Evolutionary conservation across 2,888 invertebrate species (phyloP), one percentile per base, ranked within the genome.

Genomic region (Scaptomyza reducta): DNA sequence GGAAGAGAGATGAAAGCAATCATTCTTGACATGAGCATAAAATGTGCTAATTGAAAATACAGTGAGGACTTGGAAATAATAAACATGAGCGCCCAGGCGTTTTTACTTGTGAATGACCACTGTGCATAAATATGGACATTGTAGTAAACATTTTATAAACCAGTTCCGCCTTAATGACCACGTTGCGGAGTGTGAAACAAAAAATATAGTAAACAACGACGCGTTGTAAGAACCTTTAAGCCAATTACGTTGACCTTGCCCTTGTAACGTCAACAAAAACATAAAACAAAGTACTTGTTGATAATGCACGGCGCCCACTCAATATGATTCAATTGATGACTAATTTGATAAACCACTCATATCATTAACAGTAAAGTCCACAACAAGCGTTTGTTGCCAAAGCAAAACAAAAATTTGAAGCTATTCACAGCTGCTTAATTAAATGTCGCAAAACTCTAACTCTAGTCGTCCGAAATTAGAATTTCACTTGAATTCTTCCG

Each of bases 81-180:
- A 44, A 42, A 13, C 6, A n/a, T n/a, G n/a, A n/a, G n/a, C n/a
- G 3, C 3, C 22, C 1, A 22, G 16, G 41, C 2, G 6, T 38
- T 38, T 38, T 14, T 9, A 2, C 14, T 38, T 3, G 14, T 9
- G 40, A 9, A 16, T 4, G 40, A 14, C 14, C 38, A 38, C 14
- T 38, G 38, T 27, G 14, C n/a, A 29, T 9, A 22, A 11, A 29
- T 7, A 38, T 10, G 1, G 2, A 22, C n/a, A 33, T 11, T 33
- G 22, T 38, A 44, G 33, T 16, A 55, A 38, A 16, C 44, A n/a
- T 29, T 18, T 29, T 27, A 25, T 18, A 58, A 74, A 65, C 72
- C 55, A 65, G 74, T 76, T 75, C 58, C 63, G 77, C 60, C 45
- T 63, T 59, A 71, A 76, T 64, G 68, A 76, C 76, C 71, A 71